Conservation (phyloP, 2,888 invertebrate species). For the Isoperla grammatica region DNA sequence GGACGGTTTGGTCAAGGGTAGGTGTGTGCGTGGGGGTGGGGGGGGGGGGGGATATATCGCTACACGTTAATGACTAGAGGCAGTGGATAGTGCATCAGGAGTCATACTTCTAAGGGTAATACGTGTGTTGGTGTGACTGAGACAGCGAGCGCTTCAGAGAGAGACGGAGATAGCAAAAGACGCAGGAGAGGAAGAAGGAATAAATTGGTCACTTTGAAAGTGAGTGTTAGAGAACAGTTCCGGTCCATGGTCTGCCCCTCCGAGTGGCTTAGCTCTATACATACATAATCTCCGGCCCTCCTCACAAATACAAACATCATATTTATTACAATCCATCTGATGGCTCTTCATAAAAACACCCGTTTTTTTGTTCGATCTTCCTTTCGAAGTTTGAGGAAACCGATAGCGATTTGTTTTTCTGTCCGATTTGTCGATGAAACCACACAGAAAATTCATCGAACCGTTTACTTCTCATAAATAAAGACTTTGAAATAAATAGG, state of each 20-base stretch:
- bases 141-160: too few species aligned
- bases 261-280: constrained; percentile 1
- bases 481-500: constrained; percentile 13
- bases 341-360: constrained; percentile 1
- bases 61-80: not conserved
- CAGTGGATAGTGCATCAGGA: not conserved
- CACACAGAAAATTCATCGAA: constrained; percentile 11
- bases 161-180: too few species aligned
- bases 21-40: not conserved
- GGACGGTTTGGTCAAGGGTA: not conserved
- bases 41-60: too few species aligned
- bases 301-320: not conserved
- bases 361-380: not conserved
- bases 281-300: not conserved
- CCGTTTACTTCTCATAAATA: constrained; percentile 17
- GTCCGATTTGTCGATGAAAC: constrained; percentile 16
- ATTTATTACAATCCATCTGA: constrained; percentile 15
- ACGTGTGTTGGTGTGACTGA: not conserved
- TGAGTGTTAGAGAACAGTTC: not conserved
- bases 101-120: not conserved
- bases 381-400: constrained; percentile 15
- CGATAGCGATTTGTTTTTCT: constrained; percentile 18
- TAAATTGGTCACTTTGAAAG: constrained; percentile 9
- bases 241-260: not conserved
- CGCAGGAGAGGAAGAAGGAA: not conserved